Evolutionary conservation across 2,797 vertebrate species (phyloP).

Genomic region (Tympanoctomys barrerae): DNA sequence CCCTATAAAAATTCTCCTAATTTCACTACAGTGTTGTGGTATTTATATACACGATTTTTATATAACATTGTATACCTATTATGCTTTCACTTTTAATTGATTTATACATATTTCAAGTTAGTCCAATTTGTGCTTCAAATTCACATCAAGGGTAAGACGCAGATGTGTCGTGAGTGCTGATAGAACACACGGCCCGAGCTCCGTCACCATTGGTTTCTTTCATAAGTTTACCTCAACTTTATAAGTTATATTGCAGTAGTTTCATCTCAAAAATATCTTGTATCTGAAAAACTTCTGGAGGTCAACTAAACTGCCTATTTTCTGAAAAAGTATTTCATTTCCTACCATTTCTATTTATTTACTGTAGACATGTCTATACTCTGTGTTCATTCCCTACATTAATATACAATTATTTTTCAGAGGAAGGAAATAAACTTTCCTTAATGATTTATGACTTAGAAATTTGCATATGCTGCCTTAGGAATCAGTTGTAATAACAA

Average conservation of each 20-base stretch:
- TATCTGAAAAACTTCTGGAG: slow-evolving; percentile 37
- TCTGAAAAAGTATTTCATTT: background rate
- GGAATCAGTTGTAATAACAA: slow-evolving; percentile 78
- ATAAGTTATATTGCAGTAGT: background rate
- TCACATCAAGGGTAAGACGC: background rate
- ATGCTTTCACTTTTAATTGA: slow-evolving; percentile 1
- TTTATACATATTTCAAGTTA: background rate
- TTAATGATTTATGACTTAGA: slow-evolving; percentile 57
- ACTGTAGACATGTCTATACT: slow-evolving; percentile 10
- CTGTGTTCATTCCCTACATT: background rate
- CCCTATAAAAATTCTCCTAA: background rate
- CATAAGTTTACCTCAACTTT: slow-evolving; percentile 3
- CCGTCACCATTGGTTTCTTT: background rate
- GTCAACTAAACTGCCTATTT: slow-evolving; percentile 9
- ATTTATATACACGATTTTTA: background rate
- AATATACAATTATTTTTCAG: slow-evolving; percentile 25
- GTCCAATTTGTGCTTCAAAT: background rate
- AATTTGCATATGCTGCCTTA: slow-evolving; percentile 54
- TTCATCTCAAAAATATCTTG: background rate
- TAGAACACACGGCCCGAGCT: background rate
- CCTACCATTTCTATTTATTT: slow-evolving; percentile 43
- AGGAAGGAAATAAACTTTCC: slow-evolving; percentile 60
- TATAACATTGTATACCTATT: background rate
- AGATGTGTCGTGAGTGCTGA: fast-evolving
- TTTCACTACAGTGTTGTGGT: background rate